Conservation (phyloP, 2,888 invertebrate genomes). For the Pyrocoelia pectoralis region DNA sequence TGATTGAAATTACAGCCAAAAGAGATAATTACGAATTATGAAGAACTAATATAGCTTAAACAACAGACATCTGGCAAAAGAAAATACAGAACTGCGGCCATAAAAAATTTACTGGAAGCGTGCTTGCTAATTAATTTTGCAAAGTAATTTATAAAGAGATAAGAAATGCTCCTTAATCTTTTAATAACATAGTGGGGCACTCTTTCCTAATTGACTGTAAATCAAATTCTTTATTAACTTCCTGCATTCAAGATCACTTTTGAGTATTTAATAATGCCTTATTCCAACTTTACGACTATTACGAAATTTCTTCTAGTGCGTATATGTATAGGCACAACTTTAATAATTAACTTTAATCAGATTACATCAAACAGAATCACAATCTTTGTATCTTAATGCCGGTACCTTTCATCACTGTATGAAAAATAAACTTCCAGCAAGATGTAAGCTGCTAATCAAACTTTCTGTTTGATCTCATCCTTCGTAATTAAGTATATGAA, state of each 20-base stretch:
- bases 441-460: conserved; percentile 1
- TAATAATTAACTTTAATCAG: background rate
- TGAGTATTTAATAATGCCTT: background rate
- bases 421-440: too few relatives aligned
- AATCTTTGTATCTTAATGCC: background rate
- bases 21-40: too few relatives aligned
- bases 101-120: too few relatives aligned
- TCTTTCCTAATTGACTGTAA: background rate
- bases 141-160: too few relatives aligned
- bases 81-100: too few relatives aligned
- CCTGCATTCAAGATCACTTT: background rate
- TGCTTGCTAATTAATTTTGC: too few relatives aligned
- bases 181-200: background rate
- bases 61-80: too few relatives aligned
- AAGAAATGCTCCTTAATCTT: background rate
- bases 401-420: too few relatives aligned
- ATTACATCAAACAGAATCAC: background rate
- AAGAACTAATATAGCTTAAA: too few relatives aligned
- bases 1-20: too few relatives aligned
- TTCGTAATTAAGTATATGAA: background rate
- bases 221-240: background rate
- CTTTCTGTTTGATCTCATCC: background rate
- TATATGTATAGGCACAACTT: background rate
- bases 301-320: background rate
- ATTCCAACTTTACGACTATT: background rate